Evolutionary conservation across 2,888 invertebrate species (phyloP).

Genomic region (Fragum sueziense): DNA sequence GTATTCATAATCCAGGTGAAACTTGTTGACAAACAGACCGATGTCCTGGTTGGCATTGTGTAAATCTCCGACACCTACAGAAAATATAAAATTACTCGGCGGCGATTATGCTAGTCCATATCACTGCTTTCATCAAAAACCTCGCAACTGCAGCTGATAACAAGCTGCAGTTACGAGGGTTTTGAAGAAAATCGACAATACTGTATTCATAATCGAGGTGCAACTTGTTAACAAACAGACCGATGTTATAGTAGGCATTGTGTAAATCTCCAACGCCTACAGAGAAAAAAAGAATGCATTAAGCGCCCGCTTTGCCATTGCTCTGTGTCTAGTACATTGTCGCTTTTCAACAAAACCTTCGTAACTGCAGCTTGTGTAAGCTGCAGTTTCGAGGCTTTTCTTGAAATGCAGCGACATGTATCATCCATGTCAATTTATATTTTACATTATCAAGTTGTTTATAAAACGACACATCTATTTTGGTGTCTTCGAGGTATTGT

Average conservation of each 20-base stretch:
- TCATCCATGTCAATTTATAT: not conserved
- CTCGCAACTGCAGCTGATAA: too few relatives aligned
- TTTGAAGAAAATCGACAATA: too few relatives aligned
- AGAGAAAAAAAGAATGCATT: not conserved
- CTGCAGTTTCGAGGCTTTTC: not conserved
- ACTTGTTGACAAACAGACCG: constrained; percentile 45
- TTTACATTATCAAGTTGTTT: constrained; percentile 20
- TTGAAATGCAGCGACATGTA: not conserved
- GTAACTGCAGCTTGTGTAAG: not conserved
- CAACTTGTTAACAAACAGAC: constrained; percentile 43
- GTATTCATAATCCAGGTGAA: constrained; percentile 42
- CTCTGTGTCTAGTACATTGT: not conserved
- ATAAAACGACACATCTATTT: constrained; percentile 32
- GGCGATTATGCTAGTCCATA: constrained; percentile 21
- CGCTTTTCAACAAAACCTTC: not conserved
- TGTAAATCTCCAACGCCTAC: constrained; percentile 26
- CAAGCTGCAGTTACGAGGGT: too few relatives aligned
- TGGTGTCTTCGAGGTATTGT: constrained; percentile 25
- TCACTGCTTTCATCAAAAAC: too few relatives aligned
- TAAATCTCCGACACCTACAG: constrained; percentile 26
- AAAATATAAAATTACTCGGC: constrained; percentile 10
- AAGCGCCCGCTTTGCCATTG: not conserved
- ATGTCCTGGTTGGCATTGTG: not conserved
- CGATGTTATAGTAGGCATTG: constrained; percentile 5
- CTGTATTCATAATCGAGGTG: constrained; percentile 36